Conservation (phyloP, 2,888 invertebrate species). For the Standfussiana lucernea region DNA sequence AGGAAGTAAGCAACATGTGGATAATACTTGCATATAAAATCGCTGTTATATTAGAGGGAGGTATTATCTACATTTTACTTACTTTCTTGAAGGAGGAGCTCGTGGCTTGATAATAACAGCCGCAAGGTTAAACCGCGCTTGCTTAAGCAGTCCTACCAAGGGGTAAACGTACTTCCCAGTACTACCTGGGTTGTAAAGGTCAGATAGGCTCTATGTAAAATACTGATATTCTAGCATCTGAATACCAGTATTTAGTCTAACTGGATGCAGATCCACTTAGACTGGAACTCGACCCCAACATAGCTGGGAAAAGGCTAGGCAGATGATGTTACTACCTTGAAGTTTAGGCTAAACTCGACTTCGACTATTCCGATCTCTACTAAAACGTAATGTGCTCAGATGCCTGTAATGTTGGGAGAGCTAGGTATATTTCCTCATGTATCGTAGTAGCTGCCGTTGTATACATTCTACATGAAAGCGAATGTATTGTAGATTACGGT, state of each 20-base stretch:
- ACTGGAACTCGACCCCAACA: not conserved
- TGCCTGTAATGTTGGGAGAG: not conserved
- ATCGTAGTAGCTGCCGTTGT: not conserved
- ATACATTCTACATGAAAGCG: not conserved
- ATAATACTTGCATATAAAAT: not conserved
- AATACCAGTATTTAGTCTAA: not conserved
- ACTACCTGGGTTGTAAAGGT: not conserved
- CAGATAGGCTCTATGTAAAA: not conserved
- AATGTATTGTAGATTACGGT: slow-evolving; percentile 4
- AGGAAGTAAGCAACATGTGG: not conserved
- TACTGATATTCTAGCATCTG: not conserved
- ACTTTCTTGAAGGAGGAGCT: not conserved
- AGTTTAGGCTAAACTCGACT: not conserved
- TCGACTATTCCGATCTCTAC: not conserved
- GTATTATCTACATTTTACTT: not conserved
- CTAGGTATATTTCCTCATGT: not conserved
- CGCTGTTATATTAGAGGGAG: not conserved
- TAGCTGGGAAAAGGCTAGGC: not conserved
- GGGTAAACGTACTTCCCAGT: not conserved
- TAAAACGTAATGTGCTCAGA: slow-evolving; percentile 5
- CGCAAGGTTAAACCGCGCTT: not conserved
- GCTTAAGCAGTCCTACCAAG: not conserved
- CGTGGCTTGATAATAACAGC: not conserved
- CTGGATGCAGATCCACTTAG: not conserved
- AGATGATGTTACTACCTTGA: not conserved